phyloP scores from a whole-genome alignment of 2,888 invertebrate genomes.

The Pristionchus mayeri region DNA sequence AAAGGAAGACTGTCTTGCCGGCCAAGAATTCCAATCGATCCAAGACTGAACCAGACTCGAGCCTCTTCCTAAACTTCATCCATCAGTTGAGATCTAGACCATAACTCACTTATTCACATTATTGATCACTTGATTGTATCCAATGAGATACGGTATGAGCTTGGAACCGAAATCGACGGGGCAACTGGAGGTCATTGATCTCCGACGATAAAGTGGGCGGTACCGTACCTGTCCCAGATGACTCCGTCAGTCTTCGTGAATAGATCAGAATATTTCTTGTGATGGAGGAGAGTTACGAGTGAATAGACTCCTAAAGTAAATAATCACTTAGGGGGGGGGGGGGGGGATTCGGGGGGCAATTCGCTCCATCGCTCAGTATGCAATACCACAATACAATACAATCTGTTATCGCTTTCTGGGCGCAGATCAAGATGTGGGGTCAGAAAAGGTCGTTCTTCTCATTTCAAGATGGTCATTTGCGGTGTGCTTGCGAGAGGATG shows the following conservation, averaged over 20 bases:
- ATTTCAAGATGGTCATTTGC: too few species aligned
- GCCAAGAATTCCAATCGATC: conserved; percentile 5
- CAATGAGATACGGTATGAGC: conserved; percentile 13
- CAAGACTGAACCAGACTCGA: not conserved
- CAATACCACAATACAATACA: too few species aligned
- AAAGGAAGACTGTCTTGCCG: conserved; percentile 9
- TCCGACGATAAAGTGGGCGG: not conserved
- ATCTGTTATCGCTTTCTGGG: too few species aligned
- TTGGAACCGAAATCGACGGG: conserved; percentile 34
- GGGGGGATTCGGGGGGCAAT: too few species aligned
- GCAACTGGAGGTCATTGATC: not conserved
- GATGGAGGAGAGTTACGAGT: not conserved
- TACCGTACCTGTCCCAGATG: conserved; percentile 37
- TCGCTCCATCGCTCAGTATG: too few species aligned
- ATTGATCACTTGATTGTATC: conserved; percentile 45
- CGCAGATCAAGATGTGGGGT: too few species aligned
- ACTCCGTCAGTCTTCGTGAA: conserved; percentile 12
- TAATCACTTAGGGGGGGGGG: too few species aligned
- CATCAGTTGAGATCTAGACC: not conserved
- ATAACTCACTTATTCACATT: conserved; percentile 1
- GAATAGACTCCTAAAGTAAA: not conserved
- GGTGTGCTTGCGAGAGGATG: too few species aligned
- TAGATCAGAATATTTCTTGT: conserved; percentile 14
- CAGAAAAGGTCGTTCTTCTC: too few species aligned
- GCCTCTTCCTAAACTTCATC: not conserved